These are phyloP conservation scores for Osmerus mordax DNA, from an alignment of 2,113 vertebrate genomes.

Conservation along the genomic window DNA sequence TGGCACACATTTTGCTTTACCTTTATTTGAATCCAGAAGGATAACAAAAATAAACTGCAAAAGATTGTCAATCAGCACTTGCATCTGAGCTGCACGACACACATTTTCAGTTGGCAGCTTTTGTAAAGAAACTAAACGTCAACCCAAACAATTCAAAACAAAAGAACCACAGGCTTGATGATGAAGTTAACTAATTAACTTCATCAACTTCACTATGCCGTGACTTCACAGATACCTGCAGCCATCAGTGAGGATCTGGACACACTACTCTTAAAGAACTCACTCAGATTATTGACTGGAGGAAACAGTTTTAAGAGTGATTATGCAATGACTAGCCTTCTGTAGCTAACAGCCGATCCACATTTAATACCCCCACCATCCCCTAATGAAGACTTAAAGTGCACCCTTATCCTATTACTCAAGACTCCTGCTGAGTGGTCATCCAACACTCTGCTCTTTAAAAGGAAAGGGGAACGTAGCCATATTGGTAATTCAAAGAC, in stretches of 20 bases:
- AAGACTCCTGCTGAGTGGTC: background rate
- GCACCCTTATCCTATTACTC: conserved; percentile 11
- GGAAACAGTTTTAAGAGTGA: background rate
- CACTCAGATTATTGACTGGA: background rate
- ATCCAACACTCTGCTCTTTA: background rate
- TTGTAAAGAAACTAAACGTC: no score
- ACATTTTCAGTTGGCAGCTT: no score
- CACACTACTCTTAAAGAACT: background rate
- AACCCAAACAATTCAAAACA: no score
- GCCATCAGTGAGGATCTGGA: background rate
- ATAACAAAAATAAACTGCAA: no score
- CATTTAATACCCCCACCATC: background rate
- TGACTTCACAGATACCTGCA: background rate
- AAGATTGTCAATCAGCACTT: no score
- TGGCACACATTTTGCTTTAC: no score
- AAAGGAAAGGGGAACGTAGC: background rate
- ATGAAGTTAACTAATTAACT: background rate
- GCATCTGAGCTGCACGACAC: no score
- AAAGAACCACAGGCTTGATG: no score
- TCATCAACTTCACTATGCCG: no score
- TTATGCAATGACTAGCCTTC: background rate
- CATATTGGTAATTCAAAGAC: background rate
- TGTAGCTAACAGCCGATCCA: background rate
- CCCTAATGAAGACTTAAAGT: conserved; percentile 9
- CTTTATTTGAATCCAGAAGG: no score